phyloP scores from a whole-genome alignment of 2,888 invertebrate species.

The Dinocampus coccinellae region DNA sequence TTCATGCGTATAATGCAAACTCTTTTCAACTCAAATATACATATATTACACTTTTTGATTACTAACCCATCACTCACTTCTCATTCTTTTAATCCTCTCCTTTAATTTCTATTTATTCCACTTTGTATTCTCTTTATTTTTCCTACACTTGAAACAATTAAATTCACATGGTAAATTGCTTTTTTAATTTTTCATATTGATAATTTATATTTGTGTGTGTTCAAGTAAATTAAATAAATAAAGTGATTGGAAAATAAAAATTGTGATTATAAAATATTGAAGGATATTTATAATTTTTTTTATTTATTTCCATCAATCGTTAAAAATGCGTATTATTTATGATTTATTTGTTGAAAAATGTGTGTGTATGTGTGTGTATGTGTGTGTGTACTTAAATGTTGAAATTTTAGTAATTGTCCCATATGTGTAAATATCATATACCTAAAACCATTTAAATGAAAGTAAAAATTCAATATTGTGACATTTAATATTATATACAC shows the following conservation, averaged over 20 bases:
- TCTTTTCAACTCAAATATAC: neutral
- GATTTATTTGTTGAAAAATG: too few species aligned
- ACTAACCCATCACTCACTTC: neutral
- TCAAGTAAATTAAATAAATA: neutral
- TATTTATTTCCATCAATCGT: neutral
- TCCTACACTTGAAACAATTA: neutral
- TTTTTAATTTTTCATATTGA: too few species aligned
- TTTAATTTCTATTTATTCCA: neutral
- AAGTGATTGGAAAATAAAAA: too few species aligned
- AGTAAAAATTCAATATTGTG: slow-evolving; percentile 8
- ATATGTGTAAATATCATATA: slow-evolving; percentile 5
- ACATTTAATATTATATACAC: neutral
- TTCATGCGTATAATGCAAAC: neutral
- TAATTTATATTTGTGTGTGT: neutral
- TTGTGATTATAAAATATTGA: too few species aligned
- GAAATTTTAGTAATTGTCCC: too few species aligned
- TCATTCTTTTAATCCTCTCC: neutral
- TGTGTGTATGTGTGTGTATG: too few species aligned
- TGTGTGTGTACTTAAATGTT: too few species aligned
- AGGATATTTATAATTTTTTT: too few species aligned
- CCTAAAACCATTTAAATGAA: neutral
- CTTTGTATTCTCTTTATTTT: neutral
- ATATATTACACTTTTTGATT: neutral
- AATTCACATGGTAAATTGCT: neutral
- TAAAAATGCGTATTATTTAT: neutral